phyloP scores from a whole-genome alignment of 1,140 invertebrate species.

The Pemphigus obesinymphae region DNA sequence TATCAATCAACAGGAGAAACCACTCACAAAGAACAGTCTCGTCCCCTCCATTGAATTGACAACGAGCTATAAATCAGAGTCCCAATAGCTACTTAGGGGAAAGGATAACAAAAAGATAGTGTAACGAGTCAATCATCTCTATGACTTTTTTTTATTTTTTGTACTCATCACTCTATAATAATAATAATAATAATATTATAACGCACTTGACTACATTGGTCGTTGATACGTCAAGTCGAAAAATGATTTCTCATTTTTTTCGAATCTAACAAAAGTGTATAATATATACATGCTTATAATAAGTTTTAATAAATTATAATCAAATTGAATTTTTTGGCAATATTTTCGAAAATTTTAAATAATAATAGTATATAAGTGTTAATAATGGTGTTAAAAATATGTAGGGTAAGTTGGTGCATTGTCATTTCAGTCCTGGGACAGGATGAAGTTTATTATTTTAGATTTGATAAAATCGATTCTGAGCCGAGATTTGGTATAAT shows the following conservation, averaged over 20 bases:
- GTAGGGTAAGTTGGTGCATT: too few species aligned
- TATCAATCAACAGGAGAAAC: slow-evolving; percentile 33
- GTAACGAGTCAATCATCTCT: slow-evolving; percentile 35
- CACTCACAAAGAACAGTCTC: neutral
- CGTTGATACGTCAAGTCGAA: neutral
- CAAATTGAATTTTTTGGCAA: too few species aligned
- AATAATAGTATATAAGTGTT: too few species aligned
- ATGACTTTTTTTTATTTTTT: neutral
- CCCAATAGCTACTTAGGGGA: neutral
- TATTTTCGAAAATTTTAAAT: too few species aligned
- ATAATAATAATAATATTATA: neutral
- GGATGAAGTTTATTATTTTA: too few species aligned
- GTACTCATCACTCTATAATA: neutral
- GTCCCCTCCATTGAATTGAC: neutral
- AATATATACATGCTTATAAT: too few species aligned
- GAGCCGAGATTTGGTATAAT: too few species aligned
- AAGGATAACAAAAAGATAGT: slow-evolving; percentile 22
- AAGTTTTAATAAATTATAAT: too few species aligned
- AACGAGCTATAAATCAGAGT: slow-evolving; percentile 34
- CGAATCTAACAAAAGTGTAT: neutral
- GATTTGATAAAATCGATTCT: too few species aligned
- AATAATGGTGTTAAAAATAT: too few species aligned
- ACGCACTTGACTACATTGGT: neutral
- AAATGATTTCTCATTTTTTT: neutral
- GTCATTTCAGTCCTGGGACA: too few species aligned